Evolutionary conservation across 2,113 vertebrate species (phyloP), one percentile per base, ranked within the genome.

Genomic region (Chrysemys picta): DNA sequence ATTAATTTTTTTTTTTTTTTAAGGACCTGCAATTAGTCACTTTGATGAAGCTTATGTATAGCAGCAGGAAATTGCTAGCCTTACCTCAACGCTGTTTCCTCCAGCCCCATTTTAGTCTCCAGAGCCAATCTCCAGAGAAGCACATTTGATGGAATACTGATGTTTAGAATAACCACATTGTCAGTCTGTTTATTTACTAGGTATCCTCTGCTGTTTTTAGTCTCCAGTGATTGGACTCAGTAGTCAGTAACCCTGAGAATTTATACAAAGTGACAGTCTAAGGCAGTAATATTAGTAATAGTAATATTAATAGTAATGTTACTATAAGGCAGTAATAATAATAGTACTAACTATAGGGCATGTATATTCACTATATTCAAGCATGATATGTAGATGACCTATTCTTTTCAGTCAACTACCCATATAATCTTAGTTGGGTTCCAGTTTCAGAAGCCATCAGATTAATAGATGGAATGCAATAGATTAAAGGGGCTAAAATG

Each of bases 1-100:
- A 94, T 94, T 89, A 97, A 93, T 89, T 2, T 93, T 65, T 47
- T 47, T 6, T 45, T 47, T 47, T 93, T n/a, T 79, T 91, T 92
- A 56, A 56, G 52, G 90, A 12, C 25, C 54, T 27, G 95, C 21
- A 8, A 80, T 1, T 24, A 6, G 82, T 90, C 75, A 89, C 80
- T 94, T 75, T 78, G 78, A n/a, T 80, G 65, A 82, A 25, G 52
- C 82, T 93, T 75, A 47, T 45, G 72, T 54, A 3, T 80, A 38
- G 81, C 31, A 42, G 88, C 53, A 91, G 88, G 90, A 83, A 81
- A 85, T 5, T 85, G 54, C 78, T 72, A 89, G 82, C n/a, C 2
- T 24, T 72, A 38, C 78, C 94, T 90, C 78, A 95, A 87, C 53
- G 19, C 29, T 65, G 22, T 84, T 69, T 89, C 87, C 81, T 14